phyloP scores from a whole-genome alignment of 2,113 vertebrate species.

The Suncus etruscus region DNA sequence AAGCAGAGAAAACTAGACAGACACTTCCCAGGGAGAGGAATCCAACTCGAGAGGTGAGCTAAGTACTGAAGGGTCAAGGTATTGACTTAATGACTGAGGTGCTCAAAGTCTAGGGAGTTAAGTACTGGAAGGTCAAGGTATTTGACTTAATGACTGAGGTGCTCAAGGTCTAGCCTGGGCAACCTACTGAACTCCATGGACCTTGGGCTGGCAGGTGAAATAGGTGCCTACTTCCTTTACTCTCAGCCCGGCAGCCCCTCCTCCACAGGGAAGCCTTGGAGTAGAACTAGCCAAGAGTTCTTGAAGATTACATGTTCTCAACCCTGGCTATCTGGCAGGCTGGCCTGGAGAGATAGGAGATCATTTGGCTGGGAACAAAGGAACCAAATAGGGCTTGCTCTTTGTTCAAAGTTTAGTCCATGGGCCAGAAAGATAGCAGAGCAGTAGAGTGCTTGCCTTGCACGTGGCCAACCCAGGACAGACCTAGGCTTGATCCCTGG shows the following conservation, averaged over 20 bases:
- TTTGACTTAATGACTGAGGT: not conserved
- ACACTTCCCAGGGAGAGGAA: not conserved
- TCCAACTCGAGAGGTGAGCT: not conserved
- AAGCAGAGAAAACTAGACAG: not conserved
- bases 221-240: not conserved
- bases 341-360: not conserved
- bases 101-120: conserved; percentile 40
- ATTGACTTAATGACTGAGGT: not conserved
- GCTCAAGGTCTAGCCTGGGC: conserved; percentile 25
- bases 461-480: too few relatives aligned
- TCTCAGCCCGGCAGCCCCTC: not conserved
- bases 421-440: too few relatives aligned
- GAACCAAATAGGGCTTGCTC: conserved; percentile 33
- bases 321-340: not conserved
- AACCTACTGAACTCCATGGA: not conserved
- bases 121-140: not conserved
- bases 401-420: not conserved
- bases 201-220: not conserved
- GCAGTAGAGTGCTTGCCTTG: too few relatives aligned
- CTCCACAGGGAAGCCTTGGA: conserved; percentile 4
- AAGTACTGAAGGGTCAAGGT: not conserved
- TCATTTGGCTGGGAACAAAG: not conserved
- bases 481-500: too few relatives aligned
- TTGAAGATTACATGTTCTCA: not conserved
- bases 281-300: not conserved